Conservation (phyloP, 2,113 vertebrate genomes). For the Gopherus evgoodei region DNA sequence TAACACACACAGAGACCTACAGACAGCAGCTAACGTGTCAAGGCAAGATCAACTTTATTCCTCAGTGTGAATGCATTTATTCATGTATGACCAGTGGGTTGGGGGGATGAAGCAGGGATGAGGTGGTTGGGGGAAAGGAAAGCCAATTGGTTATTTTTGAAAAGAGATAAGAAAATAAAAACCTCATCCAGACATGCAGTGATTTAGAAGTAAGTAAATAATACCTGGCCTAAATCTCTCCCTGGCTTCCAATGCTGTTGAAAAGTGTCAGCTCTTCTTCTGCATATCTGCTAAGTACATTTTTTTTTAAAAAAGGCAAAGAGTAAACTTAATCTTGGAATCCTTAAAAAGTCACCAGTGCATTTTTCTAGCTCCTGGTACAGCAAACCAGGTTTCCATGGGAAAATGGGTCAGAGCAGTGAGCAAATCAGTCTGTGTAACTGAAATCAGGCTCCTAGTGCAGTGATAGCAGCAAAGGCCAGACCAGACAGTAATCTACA, state of each 20-base stretch:
- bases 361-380: conserved; percentile 59
- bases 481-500: conserved; percentile 82
- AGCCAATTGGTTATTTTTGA: conserved; percentile 38
- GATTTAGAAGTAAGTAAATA: conserved; percentile 25
- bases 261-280: conserved; percentile 52
- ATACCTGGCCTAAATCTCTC: conserved; percentile 54
- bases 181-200: conserved; percentile 3
- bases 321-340: conserved; percentile 75
- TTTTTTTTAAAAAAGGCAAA: conserved; percentile 49
- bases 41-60: not conserved
- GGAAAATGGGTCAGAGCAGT: conserved; percentile 89
- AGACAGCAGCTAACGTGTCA: not conserved
- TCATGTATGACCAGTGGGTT: not conserved
- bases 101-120: not conserved
- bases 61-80: conserved; percentile 3
- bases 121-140: conserved; percentile 13
- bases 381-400: conserved; percentile 84
- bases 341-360: conserved; percentile 69
- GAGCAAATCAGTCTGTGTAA: conserved; percentile 81
- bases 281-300: conserved; percentile 47
- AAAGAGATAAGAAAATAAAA: conserved; percentile 5
- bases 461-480: conserved; percentile 67
- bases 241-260: conserved; percentile 41
- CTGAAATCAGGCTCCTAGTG: conserved; percentile 76
- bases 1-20: not conserved